These are phyloP conservation scores for Odontomyia ornata DNA, from an alignment of 2,888 invertebrate genomes.

Conservation along the genomic window DNA sequence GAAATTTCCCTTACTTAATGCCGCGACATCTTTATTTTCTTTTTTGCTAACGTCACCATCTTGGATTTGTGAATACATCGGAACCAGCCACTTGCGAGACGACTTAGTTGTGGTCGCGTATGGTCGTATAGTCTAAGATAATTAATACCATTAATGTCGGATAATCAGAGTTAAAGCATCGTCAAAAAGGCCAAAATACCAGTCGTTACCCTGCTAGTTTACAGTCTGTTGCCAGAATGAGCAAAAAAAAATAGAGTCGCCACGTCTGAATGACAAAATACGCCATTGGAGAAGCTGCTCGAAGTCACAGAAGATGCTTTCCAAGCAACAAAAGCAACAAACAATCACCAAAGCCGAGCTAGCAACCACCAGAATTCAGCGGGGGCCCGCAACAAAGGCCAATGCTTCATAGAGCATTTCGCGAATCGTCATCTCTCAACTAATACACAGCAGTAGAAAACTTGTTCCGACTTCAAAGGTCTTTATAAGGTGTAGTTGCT, in stretches of 20 bases:
- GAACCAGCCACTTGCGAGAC: too few relatives aligned
- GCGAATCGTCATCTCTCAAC: constrained; percentile 29
- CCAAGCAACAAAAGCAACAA: neutral
- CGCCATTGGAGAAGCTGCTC: neutral
- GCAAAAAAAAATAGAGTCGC: neutral
- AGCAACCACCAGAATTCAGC: constrained; percentile 25
- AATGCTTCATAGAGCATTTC: constrained; percentile 41
- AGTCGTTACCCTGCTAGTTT: neutral
- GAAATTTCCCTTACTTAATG: too few relatives aligned
- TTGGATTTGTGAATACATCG: too few relatives aligned
- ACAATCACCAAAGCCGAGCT: neutral
- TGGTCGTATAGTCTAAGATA: too few relatives aligned
- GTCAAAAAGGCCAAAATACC: neutral
- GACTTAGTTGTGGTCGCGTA: too few relatives aligned
- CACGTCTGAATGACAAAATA: neutral
- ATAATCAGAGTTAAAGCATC: neutral
- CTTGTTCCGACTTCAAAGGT: constrained; percentile 43
- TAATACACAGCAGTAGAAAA: constrained; percentile 41
- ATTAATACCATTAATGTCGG: too few relatives aligned
- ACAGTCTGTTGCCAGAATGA: neutral
- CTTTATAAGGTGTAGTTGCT: constrained; percentile 36
- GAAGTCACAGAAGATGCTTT: neutral
- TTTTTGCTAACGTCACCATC: too few relatives aligned
- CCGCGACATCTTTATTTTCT: too few relatives aligned
- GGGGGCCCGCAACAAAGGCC: constrained; percentile 46